Base-by-base conservation (phyloP, 1,140 invertebrate genomes). In the Drosophila setifemur region DNA sequence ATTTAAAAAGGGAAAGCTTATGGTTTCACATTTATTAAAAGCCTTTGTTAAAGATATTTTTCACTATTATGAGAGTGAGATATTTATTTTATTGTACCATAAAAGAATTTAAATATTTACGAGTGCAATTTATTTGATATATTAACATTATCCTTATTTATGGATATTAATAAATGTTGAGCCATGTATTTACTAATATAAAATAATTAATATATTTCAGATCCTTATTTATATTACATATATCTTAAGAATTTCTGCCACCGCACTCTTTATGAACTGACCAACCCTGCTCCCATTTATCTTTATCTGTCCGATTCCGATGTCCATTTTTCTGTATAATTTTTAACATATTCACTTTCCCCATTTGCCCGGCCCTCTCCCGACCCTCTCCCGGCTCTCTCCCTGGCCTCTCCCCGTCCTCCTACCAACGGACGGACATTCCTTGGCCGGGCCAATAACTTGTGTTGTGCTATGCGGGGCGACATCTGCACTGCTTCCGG, bases 401-500 rank as follows among this genome's bases (percentile, higher is more conserved):
- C n/a, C n/a, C n/a, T n/a, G n/a, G n/a, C n/a, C n/a, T n/a, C n/a
- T n/a, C n/a, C n/a, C n/a, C n/a, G n/a, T n/a, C n/a, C n/a, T n/a
- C n/a, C n/a, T n/a, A n/a, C n/a, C n/a, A n/a, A n/a, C n/a, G n/a
- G n/a, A 42, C 63, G 61, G 50, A 53, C 54, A 53, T 69, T 40
- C n/a, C 45, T 25, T 39, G 42, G 57, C 25, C 25, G 8, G 42
- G 39, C 14, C 63, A 72, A 83, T 74, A 83, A 78, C 53, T 78
- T 55, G 52, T 53, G 33, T 60, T 49, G 37, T 4, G 43, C 79
- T 66, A 58, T 67, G 69, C 72, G 50, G 44, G 55, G 73, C 79
- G 78, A 83, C 78, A 85, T 83, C 79, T 83, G 78, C 48, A 45
- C 74, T 83, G 78, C 78, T 83, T 83, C 78, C 78, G 78, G 78